phyloP scores from a whole-genome alignment of 2,113 vertebrate genomes.

The Eulemur rufifrons region DNA sequence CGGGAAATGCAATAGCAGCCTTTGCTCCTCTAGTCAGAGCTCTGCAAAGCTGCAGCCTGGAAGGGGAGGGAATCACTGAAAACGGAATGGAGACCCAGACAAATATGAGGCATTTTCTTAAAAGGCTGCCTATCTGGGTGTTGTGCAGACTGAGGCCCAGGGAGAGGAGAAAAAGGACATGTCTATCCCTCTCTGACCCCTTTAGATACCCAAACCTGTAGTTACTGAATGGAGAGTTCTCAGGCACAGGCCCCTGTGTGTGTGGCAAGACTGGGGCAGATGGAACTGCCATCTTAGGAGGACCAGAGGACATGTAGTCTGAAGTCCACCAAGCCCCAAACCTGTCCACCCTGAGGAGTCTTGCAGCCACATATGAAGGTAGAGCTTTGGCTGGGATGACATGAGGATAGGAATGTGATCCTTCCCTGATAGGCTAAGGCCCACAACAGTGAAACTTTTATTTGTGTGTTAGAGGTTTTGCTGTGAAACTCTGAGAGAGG shows the following conservation, averaged over 20 bases:
- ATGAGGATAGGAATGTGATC: not conserved
- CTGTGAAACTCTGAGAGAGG: constrained; percentile 40
- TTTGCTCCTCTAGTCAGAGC: constrained; percentile 38
- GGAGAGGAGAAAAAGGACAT: not conserved
- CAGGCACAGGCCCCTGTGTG: not conserved
- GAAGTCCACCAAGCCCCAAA: not conserved
- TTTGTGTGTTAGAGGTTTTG: constrained; percentile 48
- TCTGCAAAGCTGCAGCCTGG: not conserved
- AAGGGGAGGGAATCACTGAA: constrained; percentile 38
- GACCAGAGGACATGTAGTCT: not conserved
- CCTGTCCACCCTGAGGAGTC: not conserved
- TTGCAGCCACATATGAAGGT: not conserved
- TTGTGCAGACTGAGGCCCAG: not conserved
- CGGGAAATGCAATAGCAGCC: constrained; percentile 50
- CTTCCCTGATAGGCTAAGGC: not conserved
- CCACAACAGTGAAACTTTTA: constrained; percentile 11
- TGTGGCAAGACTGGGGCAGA: not conserved
- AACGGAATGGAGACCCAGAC: constrained; percentile 39
- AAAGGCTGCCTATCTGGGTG: not conserved
- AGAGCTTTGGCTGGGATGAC: not conserved
- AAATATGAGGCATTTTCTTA: constrained; percentile 8
- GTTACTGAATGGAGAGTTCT: not conserved
- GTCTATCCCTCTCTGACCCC: not conserved
- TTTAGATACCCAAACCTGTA: constrained; percentile 4
- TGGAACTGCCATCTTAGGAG: not conserved